Conservation (phyloP, 2,888 invertebrate species). For the Drosophila prostipennis region DNA sequence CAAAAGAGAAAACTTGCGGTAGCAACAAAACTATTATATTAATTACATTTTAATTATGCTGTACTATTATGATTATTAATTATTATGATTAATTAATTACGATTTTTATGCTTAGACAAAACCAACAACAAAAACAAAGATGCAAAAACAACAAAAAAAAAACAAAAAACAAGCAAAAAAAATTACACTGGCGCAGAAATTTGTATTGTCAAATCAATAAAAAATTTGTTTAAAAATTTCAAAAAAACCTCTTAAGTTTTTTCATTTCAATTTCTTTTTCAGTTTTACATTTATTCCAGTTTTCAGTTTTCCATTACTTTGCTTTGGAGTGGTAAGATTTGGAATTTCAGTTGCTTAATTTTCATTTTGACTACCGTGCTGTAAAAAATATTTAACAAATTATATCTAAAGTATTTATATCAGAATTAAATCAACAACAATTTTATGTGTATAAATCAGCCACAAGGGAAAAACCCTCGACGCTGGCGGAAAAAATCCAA, state of each 20-base stretch:
- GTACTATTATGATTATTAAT: slow-evolving; percentile 78
- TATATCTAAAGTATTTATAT: slow-evolving; percentile 49
- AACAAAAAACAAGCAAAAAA: slow-evolving; percentile 52
- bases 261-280: slow-evolving; percentile 43
- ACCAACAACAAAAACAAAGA: slow-evolving; percentile 52
- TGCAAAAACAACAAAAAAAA: slow-evolving; percentile 36
- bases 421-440: slow-evolving; percentile 45
- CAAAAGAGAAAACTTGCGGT: slow-evolving; percentile 64
- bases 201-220: slow-evolving; percentile 79
- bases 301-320: slow-evolving; percentile 21
- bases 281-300: slow-evolving; percentile 31
- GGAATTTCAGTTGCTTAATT: slow-evolving; percentile 7
- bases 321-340: slow-evolving; percentile 30
- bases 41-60: slow-evolving; percentile 77
- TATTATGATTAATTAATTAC: slow-evolving; percentile 77
- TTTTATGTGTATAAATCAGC: slow-evolving; percentile 54
- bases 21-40: slow-evolving; percentile 78
- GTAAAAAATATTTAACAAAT: slow-evolving; percentile 37
- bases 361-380: slow-evolving; percentile 20
- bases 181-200: slow-evolving; percentile 72
- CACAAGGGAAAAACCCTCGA: slow-evolving; percentile 25
- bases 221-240: slow-evolving; percentile 75
- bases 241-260: slow-evolving; percentile 46
- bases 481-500: slow-evolving; percentile 21
- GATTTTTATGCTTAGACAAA: slow-evolving; percentile 69